Base-by-base conservation (phyloP, 2,888 invertebrate species). In the Kuschelorhynchus macadamiae region DNA sequence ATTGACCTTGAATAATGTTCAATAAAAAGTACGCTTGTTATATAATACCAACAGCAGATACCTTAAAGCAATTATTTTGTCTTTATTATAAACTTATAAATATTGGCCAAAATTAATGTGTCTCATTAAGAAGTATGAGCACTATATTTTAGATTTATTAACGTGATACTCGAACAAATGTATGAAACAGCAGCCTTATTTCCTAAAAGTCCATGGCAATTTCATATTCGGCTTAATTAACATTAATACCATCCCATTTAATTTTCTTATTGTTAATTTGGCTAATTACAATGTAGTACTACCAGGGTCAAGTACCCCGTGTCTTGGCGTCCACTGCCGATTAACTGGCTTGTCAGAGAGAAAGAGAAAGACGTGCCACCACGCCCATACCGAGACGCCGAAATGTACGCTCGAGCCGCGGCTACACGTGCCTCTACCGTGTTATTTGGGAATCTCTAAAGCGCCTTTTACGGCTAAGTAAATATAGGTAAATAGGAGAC, bases 241-340 rank as follows among this genome's bases (percentile, higher is more conserved):
- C 56, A 67, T 62, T 67, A 67, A 67, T 67, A 46, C 46, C 50
- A 44, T 42, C 49, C 57, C 50, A 44, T 32, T 25, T 50, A 20
- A 47, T 69, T 55, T 50, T 66, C 52, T 70, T 67, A 61, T 70
- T 70, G 66, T 70, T 70, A 70, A 70, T 70, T 70, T 70, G 62
- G 66, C 66, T 70, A 70, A 70, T 70, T 70, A 70, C 62, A 70
- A 67, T 42, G 66, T 66, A 50, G 60, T 52, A 57, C 60, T 41
- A 41, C 14, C 9, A 57, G 67, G 67, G 67, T 67, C 67, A 67
- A 67, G 57, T 59, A 67, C 67, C 67, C 39, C 60, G 46, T 33
- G 12, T 50, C 42, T 39, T 52, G 55, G 67, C 53, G 53, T 42
- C 41, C 44, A 41, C 47, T 49, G 55, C 67, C 67, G 47, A 44